A percentile compares a stretch with the other conserved stretches of the same genome.
phyloP scores from a whole-genome alignment of 2,888 invertebrate genomes.

The Acleris sparsana region DNA sequence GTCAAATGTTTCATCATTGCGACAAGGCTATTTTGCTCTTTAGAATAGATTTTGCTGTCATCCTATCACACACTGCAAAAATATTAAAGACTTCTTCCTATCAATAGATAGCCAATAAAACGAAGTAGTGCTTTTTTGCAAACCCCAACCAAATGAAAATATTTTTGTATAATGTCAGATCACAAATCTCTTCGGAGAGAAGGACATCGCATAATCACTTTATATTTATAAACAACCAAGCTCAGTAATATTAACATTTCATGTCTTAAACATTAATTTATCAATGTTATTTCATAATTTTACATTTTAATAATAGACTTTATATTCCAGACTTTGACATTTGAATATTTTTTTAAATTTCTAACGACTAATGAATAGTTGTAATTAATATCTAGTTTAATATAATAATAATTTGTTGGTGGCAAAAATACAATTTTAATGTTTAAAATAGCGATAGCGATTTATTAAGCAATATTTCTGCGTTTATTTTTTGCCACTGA shows the following conservation, averaged over 20 bases:
- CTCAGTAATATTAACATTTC: constrained; percentile 31
- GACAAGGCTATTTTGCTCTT: too few relatives aligned
- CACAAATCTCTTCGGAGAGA: too few relatives aligned
- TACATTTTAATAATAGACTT: constrained; percentile 51
- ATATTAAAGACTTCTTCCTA: too few relatives aligned
- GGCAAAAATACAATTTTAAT: constrained; percentile 5
- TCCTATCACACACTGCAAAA: too few relatives aligned
- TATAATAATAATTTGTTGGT: constrained; percentile 31
- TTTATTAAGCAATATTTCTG: neutral
- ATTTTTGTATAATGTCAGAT: too few relatives aligned
- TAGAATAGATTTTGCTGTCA: too few relatives aligned
- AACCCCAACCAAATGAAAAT: too few relatives aligned
- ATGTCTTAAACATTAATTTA: constrained; percentile 24
- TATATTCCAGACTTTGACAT: constrained; percentile 56
- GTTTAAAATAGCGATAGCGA: neutral
- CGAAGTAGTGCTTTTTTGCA: too few relatives aligned
- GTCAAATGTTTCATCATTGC: too few relatives aligned
- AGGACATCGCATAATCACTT: constrained; percentile 10
- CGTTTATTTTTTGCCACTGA: constrained; percentile 5
- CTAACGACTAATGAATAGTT: constrained; percentile 15
- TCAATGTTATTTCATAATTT: constrained; percentile 38
- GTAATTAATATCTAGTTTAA: constrained; percentile 32
- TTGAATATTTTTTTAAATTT: constrained; percentile 37
- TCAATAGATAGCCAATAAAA: too few relatives aligned
- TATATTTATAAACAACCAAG: constrained; percentile 15